A percentile compares a stretch with the other conserved stretches of the same genome.
These are phyloP conservation scores for Drosophila nannoptera DNA, from an alignment of 1,140 invertebrate species.

Conservation along the genomic window DNA sequence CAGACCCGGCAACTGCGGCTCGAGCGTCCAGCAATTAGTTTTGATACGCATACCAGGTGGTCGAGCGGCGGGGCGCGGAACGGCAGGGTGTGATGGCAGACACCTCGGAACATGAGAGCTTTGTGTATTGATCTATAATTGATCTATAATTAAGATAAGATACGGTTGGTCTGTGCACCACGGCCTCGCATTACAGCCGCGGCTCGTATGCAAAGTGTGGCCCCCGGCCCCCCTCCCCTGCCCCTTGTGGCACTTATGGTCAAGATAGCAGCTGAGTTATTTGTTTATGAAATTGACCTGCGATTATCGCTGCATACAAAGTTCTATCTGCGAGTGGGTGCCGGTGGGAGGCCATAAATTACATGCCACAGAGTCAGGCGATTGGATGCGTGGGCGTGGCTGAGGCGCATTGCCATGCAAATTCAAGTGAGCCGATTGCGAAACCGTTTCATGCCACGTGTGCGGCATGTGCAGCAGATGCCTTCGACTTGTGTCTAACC, in stretches of 20 bases:
- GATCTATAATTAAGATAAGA: slow-evolving; percentile 74
- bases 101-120: slow-evolving; percentile 21
- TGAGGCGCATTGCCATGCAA: slow-evolving; percentile 8
- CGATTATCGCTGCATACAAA: slow-evolving; percentile 66
- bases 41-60: slow-evolving; percentile 45
- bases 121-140: slow-evolving; percentile 66
- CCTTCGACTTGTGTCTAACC: slow-evolving; percentile 44
- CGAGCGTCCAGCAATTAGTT: slow-evolving; percentile 55
- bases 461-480: slow-evolving; percentile 16
- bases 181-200: slow-evolving; percentile 61
- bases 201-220: slow-evolving; percentile 17
- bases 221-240: no score
- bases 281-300: slow-evolving; percentile 74
- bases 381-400: slow-evolving; percentile 10
- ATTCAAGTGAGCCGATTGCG: slow-evolving; percentile 48
- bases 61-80: no score
- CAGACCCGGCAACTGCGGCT: slow-evolving; percentile 25
- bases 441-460: slow-evolving; percentile 57
- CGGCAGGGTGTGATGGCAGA: not conserved
- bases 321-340: slow-evolving; percentile 26
- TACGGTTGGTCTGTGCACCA: slow-evolving; percentile 36
- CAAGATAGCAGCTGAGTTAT: slow-evolving; percentile 64
- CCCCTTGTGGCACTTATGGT: slow-evolving; percentile 50
- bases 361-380: slow-evolving; percentile 31
- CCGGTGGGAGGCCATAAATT: slow-evolving; percentile 53